A percentile compares a stretch with the other conserved stretches of the same genome.
These are phyloP conservation scores for Torymus texanus DNA, from an alignment of 2,888 invertebrate genomes.

Conservation along the genomic window DNA sequence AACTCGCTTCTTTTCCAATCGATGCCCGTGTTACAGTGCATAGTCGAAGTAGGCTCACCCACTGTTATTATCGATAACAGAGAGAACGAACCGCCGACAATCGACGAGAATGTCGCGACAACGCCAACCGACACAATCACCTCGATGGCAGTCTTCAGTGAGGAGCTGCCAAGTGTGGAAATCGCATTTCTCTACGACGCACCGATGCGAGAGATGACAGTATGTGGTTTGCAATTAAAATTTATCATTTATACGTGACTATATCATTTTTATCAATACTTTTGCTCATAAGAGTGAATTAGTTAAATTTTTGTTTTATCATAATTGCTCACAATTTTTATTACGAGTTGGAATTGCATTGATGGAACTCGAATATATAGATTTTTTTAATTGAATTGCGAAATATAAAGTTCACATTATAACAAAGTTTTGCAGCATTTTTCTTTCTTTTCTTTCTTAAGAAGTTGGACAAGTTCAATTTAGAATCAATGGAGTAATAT, in stretches of 20 bases:
- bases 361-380: too few relatives aligned
- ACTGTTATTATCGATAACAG: slow-evolving; percentile 67
- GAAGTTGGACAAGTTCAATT: too few relatives aligned
- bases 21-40: slow-evolving; percentile 63
- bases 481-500: too few relatives aligned
- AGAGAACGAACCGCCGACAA: slow-evolving; percentile 65
- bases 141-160: slow-evolving; percentile 65
- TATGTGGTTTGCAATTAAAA: slow-evolving; percentile 46
- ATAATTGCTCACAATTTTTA: too few relatives aligned
- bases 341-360: too few relatives aligned
- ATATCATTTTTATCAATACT: too few relatives aligned
- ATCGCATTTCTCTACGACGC: slow-evolving; percentile 93
- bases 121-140: slow-evolving; percentile 73
- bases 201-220: slow-evolving; percentile 93
- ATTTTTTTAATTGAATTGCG: too few relatives aligned
- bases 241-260: too few relatives aligned
- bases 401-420: too few relatives aligned
- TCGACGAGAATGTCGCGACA: slow-evolving; percentile 72
- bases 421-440: not conserved
- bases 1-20: not conserved
- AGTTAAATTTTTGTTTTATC: too few relatives aligned
- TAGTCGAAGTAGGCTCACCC: slow-evolving; percentile 71
- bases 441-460: not conserved
- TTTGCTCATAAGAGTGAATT: too few relatives aligned
- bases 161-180: slow-evolving; percentile 83